phyloP scores from a whole-genome alignment of 2,113 vertebrate genomes.

The Oreochromis aureus region DNA sequence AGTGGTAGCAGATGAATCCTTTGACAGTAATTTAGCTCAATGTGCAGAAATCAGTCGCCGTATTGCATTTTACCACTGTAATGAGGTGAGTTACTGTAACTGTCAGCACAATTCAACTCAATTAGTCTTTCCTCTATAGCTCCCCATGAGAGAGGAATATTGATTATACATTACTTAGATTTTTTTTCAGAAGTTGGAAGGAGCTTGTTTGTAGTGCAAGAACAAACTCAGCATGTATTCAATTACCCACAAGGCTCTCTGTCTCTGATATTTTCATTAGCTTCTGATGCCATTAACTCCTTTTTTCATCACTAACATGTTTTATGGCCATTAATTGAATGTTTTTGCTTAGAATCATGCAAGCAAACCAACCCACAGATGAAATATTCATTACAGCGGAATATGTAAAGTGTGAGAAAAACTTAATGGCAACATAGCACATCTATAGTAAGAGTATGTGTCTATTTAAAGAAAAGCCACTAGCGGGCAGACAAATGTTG shows the following conservation, averaged over 20 bases:
- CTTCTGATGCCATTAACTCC: background rate
- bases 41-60: background rate
- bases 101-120: conserved; percentile 36
- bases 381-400: background rate
- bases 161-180: conserved; percentile 1
- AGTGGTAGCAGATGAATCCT: background rate
- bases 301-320: background rate
- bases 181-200: background rate
- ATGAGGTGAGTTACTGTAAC: background rate
- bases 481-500: background rate
- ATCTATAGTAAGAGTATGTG: background rate
- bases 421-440: background rate
- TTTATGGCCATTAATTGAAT: background rate
- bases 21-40: background rate
- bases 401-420: background rate
- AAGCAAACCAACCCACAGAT: background rate
- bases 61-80: background rate
- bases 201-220: background rate
- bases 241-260: background rate
- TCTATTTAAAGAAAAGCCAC: conserved; percentile 9
- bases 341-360: background rate
- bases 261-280: background rate
- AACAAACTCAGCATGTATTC: conserved; percentile 1
- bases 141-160: background rate
- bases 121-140: background rate